phyloP scores from a whole-genome alignment of 2,797 vertebrate species.

The Notolepis coatsorum region DNA sequence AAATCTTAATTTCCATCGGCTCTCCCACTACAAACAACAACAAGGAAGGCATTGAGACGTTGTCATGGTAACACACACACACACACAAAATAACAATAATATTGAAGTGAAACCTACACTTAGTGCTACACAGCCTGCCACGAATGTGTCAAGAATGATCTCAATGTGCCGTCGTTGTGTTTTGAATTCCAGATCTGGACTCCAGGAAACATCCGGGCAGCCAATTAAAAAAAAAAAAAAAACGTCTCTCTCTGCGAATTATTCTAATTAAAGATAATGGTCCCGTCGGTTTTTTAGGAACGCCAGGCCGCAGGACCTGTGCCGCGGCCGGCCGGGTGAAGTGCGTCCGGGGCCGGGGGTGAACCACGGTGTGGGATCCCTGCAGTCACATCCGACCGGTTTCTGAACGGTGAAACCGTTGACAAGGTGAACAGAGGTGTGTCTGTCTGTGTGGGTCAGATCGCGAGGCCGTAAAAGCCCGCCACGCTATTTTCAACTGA shows the following conservation, averaged over 20 bases:
- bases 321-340: too few relatives aligned
- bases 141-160: conserved; percentile 22
- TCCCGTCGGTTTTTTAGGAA: too few relatives aligned
- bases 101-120: conserved; percentile 49
- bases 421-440: conserved; percentile 26
- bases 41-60: conserved; percentile 56
- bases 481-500: conserved; percentile 38
- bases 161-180: conserved; percentile 2
- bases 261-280: too few relatives aligned
- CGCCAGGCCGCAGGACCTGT: too few relatives aligned
- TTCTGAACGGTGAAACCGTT: conserved; percentile 52
- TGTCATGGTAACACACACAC: conserved; percentile 49
- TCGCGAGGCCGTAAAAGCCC: conserved; percentile 11
- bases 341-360: neutral
- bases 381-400: conserved; percentile 32
- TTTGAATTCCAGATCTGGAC: conserved; percentile 6
- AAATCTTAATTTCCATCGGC: conserved; percentile 49
- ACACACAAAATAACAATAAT: conserved; percentile 29
- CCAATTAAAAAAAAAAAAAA: too few relatives aligned
- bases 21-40: conserved; percentile 33
- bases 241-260: too few relatives aligned
- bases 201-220: neutral
- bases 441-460: conserved; percentile 51
- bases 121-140: conserved; percentile 4
- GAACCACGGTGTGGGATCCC: conserved; percentile 26